Conservation (phyloP, 2,888 invertebrate genomes). For the Idaea straminata region DNA sequence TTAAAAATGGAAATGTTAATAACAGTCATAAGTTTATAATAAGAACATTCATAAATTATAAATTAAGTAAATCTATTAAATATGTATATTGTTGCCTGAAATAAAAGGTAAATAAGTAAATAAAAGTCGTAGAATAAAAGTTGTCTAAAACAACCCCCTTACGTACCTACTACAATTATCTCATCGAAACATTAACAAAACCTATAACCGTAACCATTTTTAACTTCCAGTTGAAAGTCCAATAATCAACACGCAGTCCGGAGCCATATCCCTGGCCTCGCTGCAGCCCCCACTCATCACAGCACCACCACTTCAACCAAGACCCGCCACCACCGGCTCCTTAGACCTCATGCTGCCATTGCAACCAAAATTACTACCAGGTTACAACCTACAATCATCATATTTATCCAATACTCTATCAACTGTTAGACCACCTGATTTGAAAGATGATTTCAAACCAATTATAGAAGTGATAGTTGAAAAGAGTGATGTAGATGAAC, state of each 20-base stretch:
- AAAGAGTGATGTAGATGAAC: slow-evolving; percentile 43
- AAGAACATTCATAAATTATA: no score
- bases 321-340: slow-evolving; percentile 85
- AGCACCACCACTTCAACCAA: slow-evolving; percentile 83
- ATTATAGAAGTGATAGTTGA: slow-evolving; percentile 62
- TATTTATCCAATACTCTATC: slow-evolving; percentile 76
- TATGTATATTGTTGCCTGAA: no score
- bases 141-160: no score
- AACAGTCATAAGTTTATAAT: no score
- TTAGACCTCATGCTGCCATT: slow-evolving; percentile 85
- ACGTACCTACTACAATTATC: no score
- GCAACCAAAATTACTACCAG: slow-evolving; percentile 84
- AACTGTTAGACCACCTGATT: slow-evolving; percentile 68
- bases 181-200: no score
- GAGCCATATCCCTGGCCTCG: slow-evolving; percentile 74
- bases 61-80: no score
- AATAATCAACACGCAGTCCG: slow-evolving; percentile 69
- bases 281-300: slow-evolving; percentile 76
- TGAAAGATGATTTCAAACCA: slow-evolving; percentile 56
- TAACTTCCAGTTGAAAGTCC: slow-evolving; percentile 80
- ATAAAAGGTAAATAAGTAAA: no score
- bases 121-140: no score
- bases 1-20: no score
- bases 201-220: slow-evolving; percentile 13
- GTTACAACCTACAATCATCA: slow-evolving; percentile 74